These are phyloP conservation scores for Knipowitschia caucasica DNA, from an alignment of 2,797 vertebrate species.

Conservation along the genomic window DNA sequence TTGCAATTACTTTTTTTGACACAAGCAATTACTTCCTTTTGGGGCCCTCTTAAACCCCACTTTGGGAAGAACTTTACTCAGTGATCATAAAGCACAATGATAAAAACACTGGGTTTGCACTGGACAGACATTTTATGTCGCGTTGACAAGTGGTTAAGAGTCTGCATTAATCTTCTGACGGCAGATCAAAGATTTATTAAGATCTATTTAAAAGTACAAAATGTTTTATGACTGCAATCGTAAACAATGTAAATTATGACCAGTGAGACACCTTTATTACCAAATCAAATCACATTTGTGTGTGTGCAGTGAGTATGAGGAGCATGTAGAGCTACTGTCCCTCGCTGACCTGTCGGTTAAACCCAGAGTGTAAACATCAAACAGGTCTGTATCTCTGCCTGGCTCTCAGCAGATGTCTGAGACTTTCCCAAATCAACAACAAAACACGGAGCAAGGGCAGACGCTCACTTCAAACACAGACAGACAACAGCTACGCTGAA, in stretches of 20 bases:
- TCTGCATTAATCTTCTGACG: too few species aligned
- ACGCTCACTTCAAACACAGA: slow-evolving; percentile 3
- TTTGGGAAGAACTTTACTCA: too few species aligned
- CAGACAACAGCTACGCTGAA: background rate
- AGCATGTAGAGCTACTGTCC: background rate
- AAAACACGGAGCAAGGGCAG: slow-evolving; percentile 11
- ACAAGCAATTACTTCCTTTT: too few species aligned
- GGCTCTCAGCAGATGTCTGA: slow-evolving; percentile 40
- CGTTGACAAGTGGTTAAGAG: too few species aligned
- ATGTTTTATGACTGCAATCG: background rate
- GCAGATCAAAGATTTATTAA: too few species aligned
- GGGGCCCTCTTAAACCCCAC: too few species aligned
- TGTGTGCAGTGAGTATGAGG: background rate
- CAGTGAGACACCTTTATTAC: background rate
- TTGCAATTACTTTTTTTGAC: too few species aligned
- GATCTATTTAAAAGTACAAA: too few species aligned
- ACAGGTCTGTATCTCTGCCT: slow-evolving; percentile 4
- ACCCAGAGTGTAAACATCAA: slow-evolving; percentile 27
- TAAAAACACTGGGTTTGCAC: too few species aligned
- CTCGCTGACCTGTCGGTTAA: slow-evolving; percentile 9
- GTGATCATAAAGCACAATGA: too few species aligned
- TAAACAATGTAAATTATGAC: background rate
- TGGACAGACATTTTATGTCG: too few species aligned
- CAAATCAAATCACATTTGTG: background rate
- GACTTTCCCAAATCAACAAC: slow-evolving; percentile 26